Evolutionary conservation across 2,113 vertebrate species (phyloP).

Genomic region (Hippocampus comes): DNA sequence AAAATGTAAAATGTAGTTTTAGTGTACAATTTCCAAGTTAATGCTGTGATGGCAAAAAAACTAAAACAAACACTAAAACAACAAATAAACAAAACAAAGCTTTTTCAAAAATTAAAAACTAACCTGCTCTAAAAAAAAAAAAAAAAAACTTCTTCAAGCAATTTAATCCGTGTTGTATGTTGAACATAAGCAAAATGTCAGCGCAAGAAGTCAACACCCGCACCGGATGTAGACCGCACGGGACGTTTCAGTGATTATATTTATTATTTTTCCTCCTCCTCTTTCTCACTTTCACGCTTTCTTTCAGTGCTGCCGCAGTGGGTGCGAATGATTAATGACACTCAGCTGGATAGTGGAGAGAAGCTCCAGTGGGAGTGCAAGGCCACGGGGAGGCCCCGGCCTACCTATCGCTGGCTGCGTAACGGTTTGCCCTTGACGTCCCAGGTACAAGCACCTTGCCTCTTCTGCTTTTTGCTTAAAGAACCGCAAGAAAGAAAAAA

Average conservation of each 20-base stretch:
- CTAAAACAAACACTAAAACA: no score
- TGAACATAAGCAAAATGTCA: not conserved
- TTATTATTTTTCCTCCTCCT: not conserved
- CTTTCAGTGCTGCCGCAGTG: constrained; percentile 84
- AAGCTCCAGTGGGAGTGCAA: constrained; percentile 91
- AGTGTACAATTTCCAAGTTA: no score
- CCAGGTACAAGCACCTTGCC: constrained; percentile 72
- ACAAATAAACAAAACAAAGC: no score
- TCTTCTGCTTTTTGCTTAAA: constrained; percentile 15
- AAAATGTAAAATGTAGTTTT: no score
- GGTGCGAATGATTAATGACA: constrained; percentile 91
- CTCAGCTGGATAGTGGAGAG: constrained; percentile 89
- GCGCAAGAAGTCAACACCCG: not conserved
- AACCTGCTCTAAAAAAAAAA: not conserved
- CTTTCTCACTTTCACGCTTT: not conserved
- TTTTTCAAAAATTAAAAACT: not conserved
- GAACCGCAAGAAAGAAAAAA: not conserved
- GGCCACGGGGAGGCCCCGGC: constrained; percentile 85
- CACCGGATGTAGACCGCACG: not conserved
- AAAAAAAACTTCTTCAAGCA: not conserved
- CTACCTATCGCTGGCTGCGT: constrained; percentile 89
- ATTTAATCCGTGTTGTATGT: no score
- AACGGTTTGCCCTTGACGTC: constrained; percentile 79
- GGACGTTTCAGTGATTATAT: not conserved
- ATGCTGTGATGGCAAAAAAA: no score